A percentile compares a stretch with the other conserved stretches of the same genome.
phyloP scores from a whole-genome alignment of 2,113 vertebrate genomes.

The Paratilapia polleni region DNA sequence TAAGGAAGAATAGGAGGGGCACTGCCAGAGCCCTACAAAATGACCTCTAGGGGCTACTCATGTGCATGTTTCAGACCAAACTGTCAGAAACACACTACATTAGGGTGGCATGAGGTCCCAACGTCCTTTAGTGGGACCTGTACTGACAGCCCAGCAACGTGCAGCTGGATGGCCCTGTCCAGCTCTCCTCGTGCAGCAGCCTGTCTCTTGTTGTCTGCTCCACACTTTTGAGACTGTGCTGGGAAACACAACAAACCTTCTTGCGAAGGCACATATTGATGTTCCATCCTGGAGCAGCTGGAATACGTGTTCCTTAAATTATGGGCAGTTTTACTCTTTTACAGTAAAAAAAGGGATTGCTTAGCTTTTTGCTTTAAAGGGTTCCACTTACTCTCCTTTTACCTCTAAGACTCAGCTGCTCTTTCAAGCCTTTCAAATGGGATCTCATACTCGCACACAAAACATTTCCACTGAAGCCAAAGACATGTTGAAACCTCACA shows the following conservation, averaged over 20 bases:
- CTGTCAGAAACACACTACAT: not conserved
- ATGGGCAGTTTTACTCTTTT: not conserved
- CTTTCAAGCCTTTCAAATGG: slow-evolving; percentile 13
- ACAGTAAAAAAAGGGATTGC: not conserved
- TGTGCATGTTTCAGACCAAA: not conserved
- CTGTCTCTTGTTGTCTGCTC: not conserved
- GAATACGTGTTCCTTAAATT: not conserved
- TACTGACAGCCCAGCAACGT: not conserved
- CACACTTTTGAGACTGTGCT: not conserved
- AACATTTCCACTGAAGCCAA: slow-evolving; percentile 8
- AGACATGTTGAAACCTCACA: not conserved
- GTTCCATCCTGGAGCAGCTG: not conserved
- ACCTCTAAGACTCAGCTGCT: not conserved
- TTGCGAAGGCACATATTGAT: not conserved
- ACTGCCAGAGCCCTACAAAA: not conserved
- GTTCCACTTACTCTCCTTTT: not conserved
- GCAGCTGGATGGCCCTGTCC: not conserved
- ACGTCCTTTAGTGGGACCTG: not conserved
- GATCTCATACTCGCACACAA: not conserved
- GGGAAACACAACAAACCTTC: not conserved
- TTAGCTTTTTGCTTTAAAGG: not conserved
- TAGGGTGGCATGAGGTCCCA: not conserved
- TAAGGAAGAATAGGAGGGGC: not conserved
- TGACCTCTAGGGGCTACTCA: not conserved
- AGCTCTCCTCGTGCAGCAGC: not conserved